Evolutionary conservation across 2,113 vertebrate genomes (phyloP), one percentile per base, ranked within the genome.

Genomic region (Bujurquina vittata): DNA sequence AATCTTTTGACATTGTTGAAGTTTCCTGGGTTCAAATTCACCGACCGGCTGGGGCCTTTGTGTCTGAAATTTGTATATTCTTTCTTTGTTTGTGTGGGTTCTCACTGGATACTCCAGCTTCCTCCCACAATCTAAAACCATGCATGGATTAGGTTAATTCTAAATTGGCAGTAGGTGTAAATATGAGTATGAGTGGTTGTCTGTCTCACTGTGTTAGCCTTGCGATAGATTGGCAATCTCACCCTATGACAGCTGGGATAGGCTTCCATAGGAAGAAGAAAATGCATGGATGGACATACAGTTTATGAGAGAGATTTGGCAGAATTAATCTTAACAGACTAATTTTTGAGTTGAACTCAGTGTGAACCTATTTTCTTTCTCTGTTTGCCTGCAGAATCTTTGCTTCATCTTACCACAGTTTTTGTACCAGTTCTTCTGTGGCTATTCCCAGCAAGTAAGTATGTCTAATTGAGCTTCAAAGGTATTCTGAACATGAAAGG

Each of bases 351-450:
- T 77, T 78, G 8, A 37, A 37, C 40, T 63, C 54, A 61, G 15
- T 60, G 40, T 87, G 62, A 88, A 10, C 37, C 18, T 76, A 12
- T 65, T 40, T 29, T 85, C 29, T 84, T 23, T 80, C 5, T 88
- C 18, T 86, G 52, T 93, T 89, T 57, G 29, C 84, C 92, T 87
- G 31, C 89, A 99, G 98, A 99, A 99, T 91, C 97, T 99, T 90
- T 99, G 98, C 95, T 99, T 99, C 96, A 99, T 99, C 94, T 97
- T 99, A 93, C 98, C 98, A 23, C 98, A 99, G 87, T 99, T 99
- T 98, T 97, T 99, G 93, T 99, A 97, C 96, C 98, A 99, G 95
- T 99, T 99, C 94, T 99, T 99, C 96, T 99, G 98, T 89, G 98
- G 98, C 89, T 99, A 97, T 94, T 99, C 98, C 73, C 98, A 99